These are phyloP conservation scores for Piaya cayana DNA, from an alignment of 2,113 vertebrate genomes.

Conservation along the genomic window DNA sequence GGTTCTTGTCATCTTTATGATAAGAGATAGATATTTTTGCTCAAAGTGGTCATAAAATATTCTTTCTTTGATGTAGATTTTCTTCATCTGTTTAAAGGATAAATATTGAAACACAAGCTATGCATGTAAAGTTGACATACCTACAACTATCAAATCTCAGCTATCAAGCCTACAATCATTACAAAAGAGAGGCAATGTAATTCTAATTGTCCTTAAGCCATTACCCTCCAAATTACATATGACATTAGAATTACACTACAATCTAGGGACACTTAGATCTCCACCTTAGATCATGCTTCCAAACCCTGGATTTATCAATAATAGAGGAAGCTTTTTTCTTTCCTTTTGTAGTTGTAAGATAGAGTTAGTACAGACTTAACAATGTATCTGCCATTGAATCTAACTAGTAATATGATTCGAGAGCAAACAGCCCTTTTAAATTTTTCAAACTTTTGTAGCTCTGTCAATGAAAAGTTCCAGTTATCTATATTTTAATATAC, in stretches of 20 bases:
- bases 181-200: background rate
- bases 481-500: background rate
- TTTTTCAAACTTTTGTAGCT: conserved; percentile 9
- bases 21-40: background rate
- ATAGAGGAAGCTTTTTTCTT: background rate
- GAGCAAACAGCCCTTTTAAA: background rate
- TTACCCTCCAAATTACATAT: background rate
- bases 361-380: background rate
- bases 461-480: background rate
- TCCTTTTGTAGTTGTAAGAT: background rate
- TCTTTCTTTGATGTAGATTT: background rate
- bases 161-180: background rate
- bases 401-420: background rate
- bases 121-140: background rate
- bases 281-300: background rate
- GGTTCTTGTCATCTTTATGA: background rate
- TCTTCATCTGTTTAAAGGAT: background rate
- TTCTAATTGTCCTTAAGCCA: background rate
- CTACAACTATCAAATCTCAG: background rate
- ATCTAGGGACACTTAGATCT: background rate
- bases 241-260: background rate
- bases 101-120: background rate
- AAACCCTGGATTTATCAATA: background rate
- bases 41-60: background rate
- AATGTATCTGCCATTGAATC: background rate